Evolutionary conservation across 2,888 invertebrate species (phyloP).

Genomic region (Caenorhabditis zanzibari): DNA sequence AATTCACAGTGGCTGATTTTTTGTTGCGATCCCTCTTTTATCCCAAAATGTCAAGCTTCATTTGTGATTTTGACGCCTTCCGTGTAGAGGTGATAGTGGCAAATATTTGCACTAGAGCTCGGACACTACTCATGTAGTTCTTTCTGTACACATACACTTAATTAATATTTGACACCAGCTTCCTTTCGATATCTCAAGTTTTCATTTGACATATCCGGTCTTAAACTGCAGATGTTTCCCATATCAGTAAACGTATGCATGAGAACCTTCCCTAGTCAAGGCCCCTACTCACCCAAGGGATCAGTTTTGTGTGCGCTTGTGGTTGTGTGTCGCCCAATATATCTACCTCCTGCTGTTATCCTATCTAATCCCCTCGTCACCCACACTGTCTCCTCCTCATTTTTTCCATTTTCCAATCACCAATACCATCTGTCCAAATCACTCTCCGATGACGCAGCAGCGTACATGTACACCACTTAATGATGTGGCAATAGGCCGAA

Average conservation of each 20-base stretch:
- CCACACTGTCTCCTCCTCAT: not conserved
- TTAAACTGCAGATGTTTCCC: not conserved
- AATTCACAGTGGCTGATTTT: too few relatives aligned
- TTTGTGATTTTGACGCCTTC: not conserved
- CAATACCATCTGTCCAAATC: constrained; percentile 2
- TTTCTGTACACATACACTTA: not conserved
- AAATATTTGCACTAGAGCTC: constrained; percentile 53
- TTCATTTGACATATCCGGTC: not conserved
- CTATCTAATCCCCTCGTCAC: constrained; percentile 6
- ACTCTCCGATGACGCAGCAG: not conserved
- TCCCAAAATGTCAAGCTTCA: not conserved
- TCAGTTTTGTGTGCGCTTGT: not conserved
- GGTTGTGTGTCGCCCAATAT: not conserved
- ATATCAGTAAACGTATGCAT: not conserved
- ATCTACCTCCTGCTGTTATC: constrained; percentile 9
- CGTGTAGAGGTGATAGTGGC: constrained; percentile 36
- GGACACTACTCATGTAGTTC: constrained; percentile 1
- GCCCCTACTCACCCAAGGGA: not conserved
- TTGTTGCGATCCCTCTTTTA: too few relatives aligned
- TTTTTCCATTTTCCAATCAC: constrained; percentile 8
- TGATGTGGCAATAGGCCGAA: not conserved
- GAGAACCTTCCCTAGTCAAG: not conserved
- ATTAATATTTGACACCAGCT: constrained; percentile 1
- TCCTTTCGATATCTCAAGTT: not conserved
- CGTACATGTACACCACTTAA: not conserved